Evolutionary conservation across 2,113 vertebrate species (phyloP).

Genomic region (Odobenus rosmarus): DNA sequence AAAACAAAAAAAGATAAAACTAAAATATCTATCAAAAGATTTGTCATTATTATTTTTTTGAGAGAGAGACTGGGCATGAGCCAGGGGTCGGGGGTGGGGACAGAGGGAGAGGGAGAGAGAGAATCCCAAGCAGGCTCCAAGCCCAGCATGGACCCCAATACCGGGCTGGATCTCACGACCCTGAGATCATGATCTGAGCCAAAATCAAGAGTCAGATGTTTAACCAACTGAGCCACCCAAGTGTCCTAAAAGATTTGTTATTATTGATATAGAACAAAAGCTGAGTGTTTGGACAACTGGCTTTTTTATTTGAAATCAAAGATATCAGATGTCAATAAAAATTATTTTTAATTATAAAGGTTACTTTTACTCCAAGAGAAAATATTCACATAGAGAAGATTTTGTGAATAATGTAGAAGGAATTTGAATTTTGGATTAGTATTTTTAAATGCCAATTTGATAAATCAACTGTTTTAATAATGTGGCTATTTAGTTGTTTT

Average conservation of each 20-base stretch:
- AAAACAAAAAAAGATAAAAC: neutral
- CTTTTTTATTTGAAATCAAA: neutral
- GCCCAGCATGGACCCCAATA: neutral
- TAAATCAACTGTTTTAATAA: neutral
- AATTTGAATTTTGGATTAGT: neutral
- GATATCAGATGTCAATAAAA: neutral
- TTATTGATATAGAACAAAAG: neutral
- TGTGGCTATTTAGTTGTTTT: neutral
- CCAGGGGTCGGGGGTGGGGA: rapidly evolving
- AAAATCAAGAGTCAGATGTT: neutral
- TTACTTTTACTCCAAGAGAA: neutral
- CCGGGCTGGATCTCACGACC: neutral
- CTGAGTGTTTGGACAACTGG: neutral
- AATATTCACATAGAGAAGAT: neutral
- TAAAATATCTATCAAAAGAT: neutral
- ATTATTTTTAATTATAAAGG: neutral
- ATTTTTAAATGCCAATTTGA: neutral
- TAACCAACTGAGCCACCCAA: neutral
- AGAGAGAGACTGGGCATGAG: neutral
- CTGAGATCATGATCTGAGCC: neutral
- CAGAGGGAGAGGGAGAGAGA: neutral
- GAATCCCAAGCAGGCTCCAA: neutral
- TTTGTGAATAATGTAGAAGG: neutral
- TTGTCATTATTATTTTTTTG: neutral
- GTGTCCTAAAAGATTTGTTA: neutral